Percentiles rank a stretch among this genome's conserved stretches.
These are phyloP conservation scores for Archivesica marissinica DNA, from an alignment of 1,140 invertebrate genomes.

Conservation along the genomic window DNA sequence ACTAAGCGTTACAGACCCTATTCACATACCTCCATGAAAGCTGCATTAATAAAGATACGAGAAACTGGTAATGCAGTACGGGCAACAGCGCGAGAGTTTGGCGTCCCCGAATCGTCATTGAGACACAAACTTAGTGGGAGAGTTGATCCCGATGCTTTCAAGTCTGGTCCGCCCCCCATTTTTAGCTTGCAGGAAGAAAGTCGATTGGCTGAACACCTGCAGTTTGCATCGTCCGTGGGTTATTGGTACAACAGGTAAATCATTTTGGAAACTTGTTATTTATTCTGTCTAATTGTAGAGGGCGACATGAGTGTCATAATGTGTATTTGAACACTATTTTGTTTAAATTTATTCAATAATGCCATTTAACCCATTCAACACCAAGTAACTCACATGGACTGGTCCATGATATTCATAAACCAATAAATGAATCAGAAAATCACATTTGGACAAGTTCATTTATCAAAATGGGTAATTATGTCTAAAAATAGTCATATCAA, in stretches of 20 bases:
- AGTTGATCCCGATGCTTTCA: slow-evolving; percentile 13
- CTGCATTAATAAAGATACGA: neutral
- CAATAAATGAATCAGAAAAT: no score
- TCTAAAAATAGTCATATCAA: no score
- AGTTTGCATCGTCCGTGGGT: neutral
- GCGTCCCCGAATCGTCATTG: slow-evolving; percentile 18
- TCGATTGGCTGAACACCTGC: slow-evolving; percentile 1
- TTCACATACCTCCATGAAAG: slow-evolving; percentile 10
- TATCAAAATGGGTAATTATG: no score
- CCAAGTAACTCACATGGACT: no score
- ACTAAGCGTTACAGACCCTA: slow-evolving; percentile 11
- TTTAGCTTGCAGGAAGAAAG: neutral
- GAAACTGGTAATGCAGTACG: slow-evolving; percentile 2
- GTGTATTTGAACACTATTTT: neutral
- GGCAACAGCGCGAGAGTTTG: slow-evolving; percentile 22
- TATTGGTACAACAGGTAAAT: slow-evolving; percentile 10
- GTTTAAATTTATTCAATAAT: no score
- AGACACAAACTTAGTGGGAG: slow-evolving; percentile 38
- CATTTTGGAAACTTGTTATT: neutral
- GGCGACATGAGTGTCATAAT: neutral
- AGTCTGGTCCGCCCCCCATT: slow-evolving; percentile 2
- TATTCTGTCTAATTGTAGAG: neutral
- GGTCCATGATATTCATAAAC: no score
- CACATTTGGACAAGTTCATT: no score
- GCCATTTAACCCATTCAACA: no score